Base-by-base conservation (phyloP, 2,797 vertebrate species). In the Sebastes nivosus region DNA sequence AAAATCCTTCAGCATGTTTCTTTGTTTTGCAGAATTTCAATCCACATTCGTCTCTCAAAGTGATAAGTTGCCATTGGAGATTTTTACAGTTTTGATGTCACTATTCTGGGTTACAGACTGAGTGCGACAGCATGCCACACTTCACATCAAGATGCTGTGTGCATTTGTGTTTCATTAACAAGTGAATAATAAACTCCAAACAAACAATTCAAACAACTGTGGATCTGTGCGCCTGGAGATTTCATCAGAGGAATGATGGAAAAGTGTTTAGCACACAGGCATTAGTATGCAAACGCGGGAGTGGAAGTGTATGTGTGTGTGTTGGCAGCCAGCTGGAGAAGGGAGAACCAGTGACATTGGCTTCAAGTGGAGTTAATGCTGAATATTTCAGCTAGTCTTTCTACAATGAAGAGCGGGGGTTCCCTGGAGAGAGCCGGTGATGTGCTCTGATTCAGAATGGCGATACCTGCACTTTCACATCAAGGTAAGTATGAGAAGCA, bases 401-500 rank as follows among this genome's bases (percentile, higher is more conserved):
- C 79, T 72, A 83, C 77, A 57, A 18, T 42, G 74, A 81, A 84
- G 74, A 85, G 77, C 1, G 7, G 9, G 20, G 32, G 46, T 91
- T 91, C 90, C 90, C 88, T 7, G 11, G 91, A 82, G 91, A 88
- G 32, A 1, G 16, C 52, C 20, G 4, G 54, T 61, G 80, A 90
- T 92, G 91, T 92, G 92, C 90, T 90, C 84, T 88, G 92, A 88
- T 91, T 93, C 72, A 82, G 82, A 93, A 93, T 87, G 87, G 79
- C 42, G 74, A 72, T 64, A 90, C 82, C 88, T 86, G 78, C 84
- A 73, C 88, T 87, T 87, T 82, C 81, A 90, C 86, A 92, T 92
- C 91, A 93, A 94, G 89, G 91, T 89, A 88, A 87, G 86, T 83
- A 79, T 75, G 88, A 83, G 83, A 77, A 77, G 86, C 88, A 94